phyloP scores from a whole-genome alignment of 2,888 invertebrate species.

The Onchidella celtica region DNA sequence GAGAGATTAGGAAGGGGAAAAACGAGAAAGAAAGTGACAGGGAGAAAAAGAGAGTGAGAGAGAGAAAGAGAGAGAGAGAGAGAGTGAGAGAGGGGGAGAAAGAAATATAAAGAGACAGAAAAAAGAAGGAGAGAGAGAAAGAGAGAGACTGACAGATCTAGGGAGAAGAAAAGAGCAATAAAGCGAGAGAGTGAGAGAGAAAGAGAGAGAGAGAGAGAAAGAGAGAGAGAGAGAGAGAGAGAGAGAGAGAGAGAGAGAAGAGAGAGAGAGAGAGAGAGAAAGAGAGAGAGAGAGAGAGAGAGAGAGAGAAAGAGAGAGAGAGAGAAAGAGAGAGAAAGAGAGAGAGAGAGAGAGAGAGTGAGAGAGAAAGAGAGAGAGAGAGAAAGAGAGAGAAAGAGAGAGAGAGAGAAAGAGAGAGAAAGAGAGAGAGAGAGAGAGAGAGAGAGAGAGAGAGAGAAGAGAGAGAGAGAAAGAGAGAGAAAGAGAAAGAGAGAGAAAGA shows the following conservation, averaged over 20 bases:
- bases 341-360: background rate
- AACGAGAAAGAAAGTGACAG: background rate
- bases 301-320: background rate
- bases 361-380: background rate
- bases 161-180: background rate
- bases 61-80: background rate
- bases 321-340: background rate
- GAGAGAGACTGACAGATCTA: background rate
- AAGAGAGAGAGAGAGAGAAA: background rate
- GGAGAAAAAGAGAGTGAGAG: background rate
- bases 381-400: conserved; percentile 5
- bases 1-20: conserved; percentile 3
- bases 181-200: background rate
- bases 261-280: background rate
- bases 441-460: background rate
- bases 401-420: background rate
- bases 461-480: no score
- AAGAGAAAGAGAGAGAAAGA: background rate
- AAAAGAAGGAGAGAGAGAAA: no score
- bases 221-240: background rate
- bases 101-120: no score
- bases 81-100: no score
- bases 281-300: background rate
- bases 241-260: background rate
- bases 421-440: background rate